Evolutionary conservation across 2,113 vertebrate genomes (phyloP).

Genomic region (Heterocephalus glaber): DNA sequence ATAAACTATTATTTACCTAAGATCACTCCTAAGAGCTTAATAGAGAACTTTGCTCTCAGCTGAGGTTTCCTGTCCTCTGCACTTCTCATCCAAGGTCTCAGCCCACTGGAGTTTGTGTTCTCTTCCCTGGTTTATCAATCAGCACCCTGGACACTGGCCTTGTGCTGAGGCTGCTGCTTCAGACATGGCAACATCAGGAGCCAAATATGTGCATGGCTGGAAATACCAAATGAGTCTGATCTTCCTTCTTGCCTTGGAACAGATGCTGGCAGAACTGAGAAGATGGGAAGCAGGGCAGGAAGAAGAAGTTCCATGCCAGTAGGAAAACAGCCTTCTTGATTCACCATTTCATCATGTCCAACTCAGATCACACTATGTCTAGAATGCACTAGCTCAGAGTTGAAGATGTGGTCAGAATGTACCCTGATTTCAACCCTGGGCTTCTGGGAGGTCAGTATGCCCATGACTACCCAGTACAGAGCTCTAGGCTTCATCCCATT

Average conservation of each 20-base stretch:
- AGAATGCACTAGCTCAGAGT: accelerated
- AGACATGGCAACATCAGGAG: accelerated
- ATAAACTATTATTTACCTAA: neutral
- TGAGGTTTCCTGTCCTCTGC: accelerated
- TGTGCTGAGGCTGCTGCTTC: accelerated
- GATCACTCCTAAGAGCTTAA: neutral
- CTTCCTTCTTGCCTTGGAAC: neutral
- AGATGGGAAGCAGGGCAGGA: neutral
- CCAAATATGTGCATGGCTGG: accelerated
- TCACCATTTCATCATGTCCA: accelerated
- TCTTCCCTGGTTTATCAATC: accelerated
- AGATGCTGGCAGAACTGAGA: neutral
- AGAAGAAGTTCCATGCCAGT: neutral
- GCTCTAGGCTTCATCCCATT: accelerated
- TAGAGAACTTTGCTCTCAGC: accelerated
- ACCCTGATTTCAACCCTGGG: neutral
- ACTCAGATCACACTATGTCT: accelerated
- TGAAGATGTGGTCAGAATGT: neutral
- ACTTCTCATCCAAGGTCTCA: neutral
- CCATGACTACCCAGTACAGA: accelerated
- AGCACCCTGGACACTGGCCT: accelerated
- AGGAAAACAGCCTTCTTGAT: accelerated
- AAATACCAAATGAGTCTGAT: neutral
- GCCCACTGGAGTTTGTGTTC: accelerated
- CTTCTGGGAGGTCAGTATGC: accelerated